Conservation (phyloP, 2,888 invertebrate genomes). For the Pristionchus exspectatus region DNA sequence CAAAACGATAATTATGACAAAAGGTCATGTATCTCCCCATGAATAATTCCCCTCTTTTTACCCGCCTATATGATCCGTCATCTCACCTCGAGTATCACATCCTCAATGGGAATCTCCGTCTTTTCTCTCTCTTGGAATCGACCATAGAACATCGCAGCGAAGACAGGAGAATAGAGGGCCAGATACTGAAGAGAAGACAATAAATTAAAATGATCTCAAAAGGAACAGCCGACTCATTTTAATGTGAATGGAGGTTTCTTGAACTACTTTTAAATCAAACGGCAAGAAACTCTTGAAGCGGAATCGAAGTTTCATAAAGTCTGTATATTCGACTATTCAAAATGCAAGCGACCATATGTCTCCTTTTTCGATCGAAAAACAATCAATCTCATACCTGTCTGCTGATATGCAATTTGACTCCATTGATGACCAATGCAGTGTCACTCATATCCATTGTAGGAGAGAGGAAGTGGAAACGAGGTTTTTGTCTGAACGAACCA, state of each 20-base stretch:
- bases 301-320: background rate
- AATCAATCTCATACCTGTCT: slow-evolving; percentile 64
- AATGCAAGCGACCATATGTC: background rate
- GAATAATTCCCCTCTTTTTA: background rate
- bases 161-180: slow-evolving; percentile 77
- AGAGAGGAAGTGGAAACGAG: slow-evolving; percentile 71
- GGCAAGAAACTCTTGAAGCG: background rate
- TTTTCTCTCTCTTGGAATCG: slow-evolving; percentile 73
- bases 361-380: background rate
- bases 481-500: slow-evolving; percentile 61
- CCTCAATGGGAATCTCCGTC: slow-evolving; percentile 72
- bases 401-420: slow-evolving; percentile 72
- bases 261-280: background rate
- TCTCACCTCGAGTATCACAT: slow-evolving; percentile 63
- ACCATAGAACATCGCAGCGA: slow-evolving; percentile 75
- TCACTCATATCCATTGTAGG: slow-evolving; percentile 66
- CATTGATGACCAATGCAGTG: slow-evolving; percentile 74
- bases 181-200: slow-evolving; percentile 69
- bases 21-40: too few species aligned
- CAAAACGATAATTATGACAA: too few species aligned
- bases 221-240: background rate
- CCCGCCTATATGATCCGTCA: background rate
- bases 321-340: background rate
- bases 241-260: background rate
- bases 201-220: background rate